Base-by-base conservation (phyloP, 2,113 vertebrate species). In the Gadus chalcogrammus region DNA sequence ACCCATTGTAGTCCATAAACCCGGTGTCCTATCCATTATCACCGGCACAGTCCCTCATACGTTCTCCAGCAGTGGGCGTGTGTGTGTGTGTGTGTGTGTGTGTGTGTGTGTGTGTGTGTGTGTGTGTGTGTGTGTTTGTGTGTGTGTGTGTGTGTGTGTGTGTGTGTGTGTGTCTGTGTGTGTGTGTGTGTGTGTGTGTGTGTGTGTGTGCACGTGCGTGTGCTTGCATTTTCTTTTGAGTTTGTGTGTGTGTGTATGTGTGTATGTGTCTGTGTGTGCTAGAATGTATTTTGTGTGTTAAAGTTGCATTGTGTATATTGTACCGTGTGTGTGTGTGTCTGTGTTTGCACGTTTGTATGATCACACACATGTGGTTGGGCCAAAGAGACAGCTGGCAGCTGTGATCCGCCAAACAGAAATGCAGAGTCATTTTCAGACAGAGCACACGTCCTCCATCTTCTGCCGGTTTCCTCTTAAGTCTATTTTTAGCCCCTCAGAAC, bases 401-500 rank as follows among this genome's bases (percentile, higher is more conserved):
- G 52, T 74, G 67, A 59, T 38, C 9, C 38, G 11, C 52, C 17
- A 2, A 64, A 6, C n/a, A 69, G 35, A 53, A 60, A 71, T 66
- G 74, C 64, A 75, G 71, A 53, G 59, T 64, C 42, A 75, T 74
- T 60, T 72, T 74, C 73, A 84, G 38, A 77, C 69, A 69, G 74
- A 69, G 68, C 69, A 71, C 65, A 70, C 35, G n/a, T 73, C 42
- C 60, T 42, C 66, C 66, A 77, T 74, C 82, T 59, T 64, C 31
- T 55, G 22, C 22, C 11, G 17, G 62, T 84, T 86, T 65, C 72
- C 66, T 75, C 48, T 82, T 80, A 76, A 64, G 56, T 77, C 69
- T 83, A 82, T 82, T 81, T 85, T 82, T 76, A 79, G 77, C 52
- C 72, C 35, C 61, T 70, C 83, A 65, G 53, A 5, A 76, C 61